Percentiles rank a stretch among this genome's conserved stretches.
phyloP scores from a whole-genome alignment of 2,888 invertebrate species.

The Mythimna albipuncta region DNA sequence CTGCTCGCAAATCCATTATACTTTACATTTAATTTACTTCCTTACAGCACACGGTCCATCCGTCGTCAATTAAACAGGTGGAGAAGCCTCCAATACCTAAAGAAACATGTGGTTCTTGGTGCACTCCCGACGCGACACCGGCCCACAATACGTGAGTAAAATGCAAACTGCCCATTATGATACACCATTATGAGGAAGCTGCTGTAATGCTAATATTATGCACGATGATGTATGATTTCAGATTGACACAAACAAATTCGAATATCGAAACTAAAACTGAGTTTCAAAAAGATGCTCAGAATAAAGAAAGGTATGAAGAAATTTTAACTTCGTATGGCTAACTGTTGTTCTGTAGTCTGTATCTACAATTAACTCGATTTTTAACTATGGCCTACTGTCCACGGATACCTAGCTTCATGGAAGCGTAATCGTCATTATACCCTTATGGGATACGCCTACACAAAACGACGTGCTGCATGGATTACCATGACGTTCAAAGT shows the following conservation, averaged over 20 bases:
- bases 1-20: too few relatives aligned
- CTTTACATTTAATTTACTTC: background rate
- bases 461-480: too few relatives aligned
- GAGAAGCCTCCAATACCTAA: conserved; percentile 59
- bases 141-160: conserved; percentile 74
- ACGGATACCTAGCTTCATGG: too few relatives aligned
- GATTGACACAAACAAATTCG: conserved; percentile 65
- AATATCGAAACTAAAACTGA: conserved; percentile 75
- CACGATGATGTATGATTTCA: conserved; percentile 40
- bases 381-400: too few relatives aligned
- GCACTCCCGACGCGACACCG: conserved; percentile 80
- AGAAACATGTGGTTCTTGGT: conserved; percentile 82
- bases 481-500: too few relatives aligned
- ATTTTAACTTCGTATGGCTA: too few relatives aligned
- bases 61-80: conserved; percentile 66
- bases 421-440: too few relatives aligned
- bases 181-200: background rate
- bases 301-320: conserved; percentile 63
- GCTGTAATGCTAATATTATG: conserved; percentile 7
- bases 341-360: too few relatives aligned
- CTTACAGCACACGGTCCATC: conserved; percentile 84
- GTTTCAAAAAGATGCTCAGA: conserved; percentile 67
- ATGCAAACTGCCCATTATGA: background rate
- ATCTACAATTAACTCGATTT: too few relatives aligned
- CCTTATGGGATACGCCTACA: too few relatives aligned